phyloP scores from a whole-genome alignment of 2,888 invertebrate species.

The Athalia cordata region DNA sequence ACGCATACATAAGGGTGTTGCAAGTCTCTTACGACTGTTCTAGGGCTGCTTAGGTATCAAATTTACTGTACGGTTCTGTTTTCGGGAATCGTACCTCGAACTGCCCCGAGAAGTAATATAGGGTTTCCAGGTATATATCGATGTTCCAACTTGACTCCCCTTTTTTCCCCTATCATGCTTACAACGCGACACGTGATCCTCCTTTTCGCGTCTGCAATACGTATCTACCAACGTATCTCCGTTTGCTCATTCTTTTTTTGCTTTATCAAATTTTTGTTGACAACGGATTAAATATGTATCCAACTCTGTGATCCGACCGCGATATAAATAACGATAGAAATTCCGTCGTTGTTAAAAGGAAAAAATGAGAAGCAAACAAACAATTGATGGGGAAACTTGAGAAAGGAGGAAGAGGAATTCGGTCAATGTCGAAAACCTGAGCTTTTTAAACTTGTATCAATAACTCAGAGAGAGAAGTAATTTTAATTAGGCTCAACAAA shows the following conservation, averaged over 20 bases:
- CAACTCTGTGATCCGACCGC: background rate
- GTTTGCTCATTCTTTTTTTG: background rate
- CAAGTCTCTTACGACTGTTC: slow-evolving; percentile 55
- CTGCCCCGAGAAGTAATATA: slow-evolving; percentile 58
- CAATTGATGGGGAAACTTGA: background rate
- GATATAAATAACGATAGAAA: background rate
- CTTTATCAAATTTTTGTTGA: background rate
- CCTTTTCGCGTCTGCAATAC: slow-evolving; percentile 8
- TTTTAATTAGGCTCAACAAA: slow-evolving; percentile 27
- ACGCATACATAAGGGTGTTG: background rate
- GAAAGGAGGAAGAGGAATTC: background rate
- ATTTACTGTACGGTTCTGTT: slow-evolving; percentile 65
- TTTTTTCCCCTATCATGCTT: background rate
- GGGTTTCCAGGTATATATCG: slow-evolving; percentile 63
- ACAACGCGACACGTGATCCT: slow-evolving; percentile 7
- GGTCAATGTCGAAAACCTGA: background rate
- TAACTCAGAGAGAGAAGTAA: slow-evolving; percentile 17
- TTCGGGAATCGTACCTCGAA: slow-evolving; percentile 70
- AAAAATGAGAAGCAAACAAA: background rate
- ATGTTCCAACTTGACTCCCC: slow-evolving; percentile 31
- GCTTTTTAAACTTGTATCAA: background rate
- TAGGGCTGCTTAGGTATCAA: slow-evolving; percentile 69
- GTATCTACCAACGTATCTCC: background rate
- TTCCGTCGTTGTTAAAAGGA: background rate
- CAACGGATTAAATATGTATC: background rate